phyloP scores from a whole-genome alignment of 2,797 vertebrate genomes.

The Hozukius guyotensis region DNA sequence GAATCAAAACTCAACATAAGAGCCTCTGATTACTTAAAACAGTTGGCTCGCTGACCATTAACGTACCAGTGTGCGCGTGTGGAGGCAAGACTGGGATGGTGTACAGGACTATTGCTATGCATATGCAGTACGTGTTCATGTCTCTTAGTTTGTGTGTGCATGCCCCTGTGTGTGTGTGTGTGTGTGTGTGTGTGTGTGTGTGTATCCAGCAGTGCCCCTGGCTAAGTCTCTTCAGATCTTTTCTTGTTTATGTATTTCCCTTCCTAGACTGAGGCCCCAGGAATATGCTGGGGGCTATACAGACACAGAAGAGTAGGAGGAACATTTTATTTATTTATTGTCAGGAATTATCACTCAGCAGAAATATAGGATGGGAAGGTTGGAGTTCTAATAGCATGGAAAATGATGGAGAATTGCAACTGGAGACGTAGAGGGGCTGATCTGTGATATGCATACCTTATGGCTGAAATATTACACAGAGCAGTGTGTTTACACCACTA shows the following conservation, averaged over 20 bases:
- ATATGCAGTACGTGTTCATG: not conserved
- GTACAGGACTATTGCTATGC: not conserved
- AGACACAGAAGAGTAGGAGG: constrained; percentile 82
- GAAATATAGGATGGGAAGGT: constrained; percentile 81
- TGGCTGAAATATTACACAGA: not conserved
- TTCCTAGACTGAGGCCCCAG: constrained; percentile 81
- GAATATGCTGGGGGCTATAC: constrained; percentile 89
- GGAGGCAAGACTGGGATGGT: not conserved
- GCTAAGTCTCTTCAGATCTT: constrained; percentile 81
- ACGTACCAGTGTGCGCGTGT: constrained; percentile 31
- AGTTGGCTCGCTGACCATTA: constrained; percentile 83
- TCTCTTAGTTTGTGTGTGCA: constrained; percentile 8
- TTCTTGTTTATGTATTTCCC: constrained; percentile 79
- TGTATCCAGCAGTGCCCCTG: constrained; percentile 69
- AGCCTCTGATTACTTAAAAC: constrained; percentile 85
- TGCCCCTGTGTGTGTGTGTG: not conserved
- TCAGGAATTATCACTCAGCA: constrained; percentile 87
- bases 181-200: constrained; percentile 27
- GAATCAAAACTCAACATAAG: constrained; percentile 71
- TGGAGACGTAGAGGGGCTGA: constrained; percentile 18
- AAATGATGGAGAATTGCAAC: constrained; percentile 19
- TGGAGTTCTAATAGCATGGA: constrained; percentile 61
- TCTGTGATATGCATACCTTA: constrained; percentile 10
- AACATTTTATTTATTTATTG: constrained; percentile 94
- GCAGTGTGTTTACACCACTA: not conserved